Percentiles rank a stretch among this genome's conserved stretches.
These are phyloP conservation scores for Pygocentrus nattereri DNA, from an alignment of 2,797 vertebrate genomes.

Conservation along the genomic window DNA sequence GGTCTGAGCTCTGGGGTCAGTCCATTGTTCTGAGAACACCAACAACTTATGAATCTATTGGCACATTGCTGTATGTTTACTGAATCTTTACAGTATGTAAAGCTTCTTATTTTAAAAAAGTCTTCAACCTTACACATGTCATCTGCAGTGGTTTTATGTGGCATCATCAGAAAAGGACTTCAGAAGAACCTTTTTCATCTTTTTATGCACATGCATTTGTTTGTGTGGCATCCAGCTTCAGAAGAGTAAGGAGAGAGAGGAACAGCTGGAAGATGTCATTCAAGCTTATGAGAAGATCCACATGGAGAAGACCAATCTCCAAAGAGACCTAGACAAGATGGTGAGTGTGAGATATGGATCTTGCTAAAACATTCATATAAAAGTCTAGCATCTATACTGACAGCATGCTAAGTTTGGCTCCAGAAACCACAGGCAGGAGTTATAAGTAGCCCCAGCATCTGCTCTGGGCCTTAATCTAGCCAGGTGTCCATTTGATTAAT, in stretches of 20 bases:
- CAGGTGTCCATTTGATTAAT: slow-evolving; percentile 61
- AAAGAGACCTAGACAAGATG: slow-evolving; percentile 95
- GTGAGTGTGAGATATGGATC: slow-evolving; percentile 74
- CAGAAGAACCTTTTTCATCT: not conserved
- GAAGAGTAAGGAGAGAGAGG: slow-evolving; percentile 94
- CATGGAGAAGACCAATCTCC: slow-evolving; percentile 94
- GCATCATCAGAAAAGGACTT: too few species aligned
- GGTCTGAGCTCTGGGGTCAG: too few species aligned
- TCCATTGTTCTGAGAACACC: too few species aligned
- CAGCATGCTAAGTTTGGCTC: slow-evolving; percentile 50
- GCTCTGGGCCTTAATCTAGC: slow-evolving; percentile 51
- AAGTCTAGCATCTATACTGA: slow-evolving; percentile 6
- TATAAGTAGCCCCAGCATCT: slow-evolving; percentile 53
- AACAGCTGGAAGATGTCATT: slow-evolving; percentile 97
- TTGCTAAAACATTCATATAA: slow-evolving; percentile 46
- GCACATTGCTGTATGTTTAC: too few species aligned
- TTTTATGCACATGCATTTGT: not conserved
- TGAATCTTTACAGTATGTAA: too few species aligned
- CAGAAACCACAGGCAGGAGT: slow-evolving; percentile 33
- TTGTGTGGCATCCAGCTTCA: slow-evolving; percentile 82
- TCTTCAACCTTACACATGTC: not conserved
- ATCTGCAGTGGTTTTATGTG: not conserved
- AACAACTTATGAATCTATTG: too few species aligned
- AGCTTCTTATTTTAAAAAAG: not conserved
- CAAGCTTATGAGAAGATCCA: slow-evolving; percentile 97